Evolutionary conservation across 2,113 vertebrate genomes (phyloP), one percentile per base, ranked within the genome.

Genomic region (Mohoua ochrocephala): DNA sequence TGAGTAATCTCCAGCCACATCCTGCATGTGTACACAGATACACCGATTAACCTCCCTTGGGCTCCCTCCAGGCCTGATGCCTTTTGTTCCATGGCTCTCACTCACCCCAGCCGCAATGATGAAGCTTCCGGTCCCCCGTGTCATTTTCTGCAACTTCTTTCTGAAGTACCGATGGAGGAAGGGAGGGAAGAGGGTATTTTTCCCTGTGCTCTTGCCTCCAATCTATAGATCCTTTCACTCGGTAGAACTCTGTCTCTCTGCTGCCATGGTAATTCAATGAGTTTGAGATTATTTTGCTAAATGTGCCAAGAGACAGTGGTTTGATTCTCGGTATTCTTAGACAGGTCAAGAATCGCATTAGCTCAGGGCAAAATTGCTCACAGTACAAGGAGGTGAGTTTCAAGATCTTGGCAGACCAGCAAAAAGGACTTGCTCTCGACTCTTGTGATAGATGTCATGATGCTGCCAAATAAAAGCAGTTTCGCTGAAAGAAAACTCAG

Each of bases 331-430:
- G 61, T 8, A 21, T 91, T 94, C 94, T 95, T 89, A 92, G 75
- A 59, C 83, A 96, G 95, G 95, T 97, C 95, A 97, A 97, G 96
- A 93, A 97, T 95, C 16, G 0, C 79, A 97, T 97, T 97, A 97
- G 84, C 87, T 95, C 19, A 6, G 91, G 95, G 95, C 95, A 97
- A 83, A 96, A 95, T 87, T 70, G 68, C 90, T 95, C 88, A 92
- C 73, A 67, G 75, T 81, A 94, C 87, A 89, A 86, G 85, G 69
- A 95, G 91, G 91, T 86, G 93, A 94, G 70, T 94, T 95, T 95
- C 87, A 92, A 89, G 89, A 95, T 91, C 84, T 89, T 95, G 83
- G 76, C 87, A 94, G 88, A 92, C 54, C 74, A 88, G 70, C 54
- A 92, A 37, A 92, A 94, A 92, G 64, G 67, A 76, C 83, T 89